Evolutionary conservation across 2,888 invertebrate species (phyloP).

Genomic region (Frankliniella fusca): DNA sequence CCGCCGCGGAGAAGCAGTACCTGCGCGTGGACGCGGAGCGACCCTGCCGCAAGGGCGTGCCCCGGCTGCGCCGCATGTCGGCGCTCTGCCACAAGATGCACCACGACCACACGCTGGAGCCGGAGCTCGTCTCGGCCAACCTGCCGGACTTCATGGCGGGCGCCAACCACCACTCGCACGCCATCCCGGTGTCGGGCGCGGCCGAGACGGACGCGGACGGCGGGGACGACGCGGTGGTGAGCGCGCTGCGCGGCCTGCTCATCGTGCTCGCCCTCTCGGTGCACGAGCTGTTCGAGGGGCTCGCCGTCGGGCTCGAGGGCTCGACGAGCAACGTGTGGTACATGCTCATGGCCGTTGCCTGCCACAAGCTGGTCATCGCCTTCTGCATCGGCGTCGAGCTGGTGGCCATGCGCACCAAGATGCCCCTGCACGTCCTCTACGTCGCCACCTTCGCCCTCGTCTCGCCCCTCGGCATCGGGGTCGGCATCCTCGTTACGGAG

Average conservation of each 20-base stretch:
- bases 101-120: conserved; percentile 30
- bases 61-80: neutral
- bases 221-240: conserved; percentile 28
- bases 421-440: conserved; percentile 52
- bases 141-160: neutral
- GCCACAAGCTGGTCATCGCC: conserved; percentile 62
- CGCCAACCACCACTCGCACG: conserved; percentile 1
- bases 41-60: conserved; percentile 8
- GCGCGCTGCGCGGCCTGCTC: conserved; percentile 38
- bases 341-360: conserved; percentile 59
- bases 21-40: conserved; percentile 20
- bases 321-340: conserved; percentile 56
- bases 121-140: conserved; percentile 29
- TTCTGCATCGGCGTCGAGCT: conserved; percentile 63
- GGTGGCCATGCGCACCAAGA: conserved; percentile 51
- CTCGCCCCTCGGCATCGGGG: conserved; percentile 62
- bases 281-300: conserved; percentile 66
- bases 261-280: conserved; percentile 61
- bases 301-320: conserved; percentile 74
- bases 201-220: neutral
- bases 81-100: conserved; percentile 29
- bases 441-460: conserved; percentile 60
- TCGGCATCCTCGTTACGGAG: conserved; percentile 50
- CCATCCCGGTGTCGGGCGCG: neutral
- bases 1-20: neutral